These are phyloP conservation scores for Drosophila prolongata DNA, from an alignment of 2,888 invertebrate genomes.

Conservation along the genomic window DNA sequence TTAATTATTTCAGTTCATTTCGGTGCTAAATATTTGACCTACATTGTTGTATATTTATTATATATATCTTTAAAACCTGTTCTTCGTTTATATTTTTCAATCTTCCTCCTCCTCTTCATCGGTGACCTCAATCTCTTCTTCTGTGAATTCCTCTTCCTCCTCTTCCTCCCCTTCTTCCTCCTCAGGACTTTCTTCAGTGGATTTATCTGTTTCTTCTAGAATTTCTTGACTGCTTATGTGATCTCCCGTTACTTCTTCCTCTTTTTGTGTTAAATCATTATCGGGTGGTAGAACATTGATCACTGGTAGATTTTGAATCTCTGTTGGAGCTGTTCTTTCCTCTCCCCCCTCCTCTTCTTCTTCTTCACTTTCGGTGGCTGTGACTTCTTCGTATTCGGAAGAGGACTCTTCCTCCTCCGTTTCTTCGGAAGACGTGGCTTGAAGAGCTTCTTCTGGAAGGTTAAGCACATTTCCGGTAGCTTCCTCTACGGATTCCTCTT, in stretches of 20 bases:
- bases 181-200: conserved; percentile 7
- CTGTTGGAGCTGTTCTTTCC: not conserved
- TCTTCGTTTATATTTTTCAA: not conserved
- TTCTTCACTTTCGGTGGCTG: conserved; percentile 62
- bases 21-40: not conserved
- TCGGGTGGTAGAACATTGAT: conserved; percentile 62
- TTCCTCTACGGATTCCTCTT: conserved; percentile 4
- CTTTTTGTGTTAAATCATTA: conserved; percentile 43
- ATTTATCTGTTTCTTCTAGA: conserved; percentile 12
- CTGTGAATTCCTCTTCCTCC: conserved; percentile 48
- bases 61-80: not conserved
- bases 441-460: not conserved
- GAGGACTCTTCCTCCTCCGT: conserved; percentile 37
- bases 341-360: conserved; percentile 1
- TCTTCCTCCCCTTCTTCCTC: conserved; percentile 21
- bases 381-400: conserved; percentile 62
- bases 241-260: conserved; percentile 14
- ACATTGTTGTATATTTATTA: not conserved
- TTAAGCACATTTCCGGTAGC: not conserved
- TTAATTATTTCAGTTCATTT: too few relatives aligned
- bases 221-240: conserved; percentile 43
- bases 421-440: conserved; percentile 9
- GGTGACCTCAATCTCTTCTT: conserved; percentile 50
- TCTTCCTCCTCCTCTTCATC: conserved; percentile 37
- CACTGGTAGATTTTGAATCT: conserved; percentile 36